Evolutionary conservation across 2,113 vertebrate genomes (phyloP), one percentile per base, ranked within the genome.

Genomic region (Aplodontia rufa): DNA sequence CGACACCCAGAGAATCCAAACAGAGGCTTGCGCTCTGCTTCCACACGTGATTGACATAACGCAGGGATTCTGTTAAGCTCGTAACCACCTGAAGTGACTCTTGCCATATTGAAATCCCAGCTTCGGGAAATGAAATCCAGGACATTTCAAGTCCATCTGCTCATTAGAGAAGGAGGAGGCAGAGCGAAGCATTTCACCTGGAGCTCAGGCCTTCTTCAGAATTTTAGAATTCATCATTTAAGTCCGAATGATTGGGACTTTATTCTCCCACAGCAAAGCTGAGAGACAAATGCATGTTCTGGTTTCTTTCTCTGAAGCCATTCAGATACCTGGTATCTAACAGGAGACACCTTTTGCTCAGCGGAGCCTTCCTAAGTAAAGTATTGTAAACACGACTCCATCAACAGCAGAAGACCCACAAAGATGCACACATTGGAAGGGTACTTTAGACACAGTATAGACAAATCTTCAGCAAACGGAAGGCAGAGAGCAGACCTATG

Each of bases 91-190:
- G 62, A 83, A 58, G 76, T 94, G 64, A 92, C 19, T 71, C 49
- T 83, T 81, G 79, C 79, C 79, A 89, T 87, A 86, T 0, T 83
- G 45, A 96, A 79, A 97, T 95, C 86, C 86, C 69, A 66, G 85
- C 49, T 79, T 85, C 2, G 47, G 83, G 60, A 76, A 90, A 91
- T 81, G 47, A 94, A 96, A 93, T 82, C 22, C n/a, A 80, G 86
- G 62, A 87, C 51, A 90, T 95, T 62, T 71, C 11, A 85, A 80
- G 53, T 9, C 22, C 14, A n/a, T 58, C 40, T 94, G 24, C 32
- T 90, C 71, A 90, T 76, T 94, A 78, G 42, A 66, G 71, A 62
- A 7, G 8, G 17, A 69, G 42, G 28, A 75, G 45, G 32, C 12
- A 64, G 5, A 26, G 51, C 9, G 62, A 69, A 94, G 35, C 8